These are phyloP conservation scores for Semaprochilodus insignis DNA, from an alignment of 2,797 vertebrate species.

Conservation along the genomic window DNA sequence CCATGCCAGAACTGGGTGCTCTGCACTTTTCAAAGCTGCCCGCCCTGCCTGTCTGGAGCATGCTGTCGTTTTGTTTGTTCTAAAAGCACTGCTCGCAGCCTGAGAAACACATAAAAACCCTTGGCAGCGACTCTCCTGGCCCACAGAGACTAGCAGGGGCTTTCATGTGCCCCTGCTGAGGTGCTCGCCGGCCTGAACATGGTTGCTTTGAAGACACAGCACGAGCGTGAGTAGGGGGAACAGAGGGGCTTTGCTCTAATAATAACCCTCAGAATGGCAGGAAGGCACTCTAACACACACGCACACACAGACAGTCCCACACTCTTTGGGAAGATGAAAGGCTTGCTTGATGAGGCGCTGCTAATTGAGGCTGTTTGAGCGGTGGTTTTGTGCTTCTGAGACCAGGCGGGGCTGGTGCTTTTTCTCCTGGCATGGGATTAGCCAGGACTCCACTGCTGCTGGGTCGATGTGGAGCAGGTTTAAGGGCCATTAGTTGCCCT, in stretches of 20 bases:
- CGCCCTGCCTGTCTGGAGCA: constrained; percentile 40
- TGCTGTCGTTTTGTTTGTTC: constrained; percentile 37
- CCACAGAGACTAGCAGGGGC: constrained; percentile 48
- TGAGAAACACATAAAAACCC: constrained; percentile 51
- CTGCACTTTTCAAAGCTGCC: constrained; percentile 46
- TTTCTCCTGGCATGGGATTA: constrained; percentile 40
- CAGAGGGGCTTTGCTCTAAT: constrained; percentile 47
- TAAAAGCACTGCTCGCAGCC: constrained; percentile 50
- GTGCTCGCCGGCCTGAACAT: constrained; percentile 40
- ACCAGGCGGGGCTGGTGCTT: constrained; percentile 56
- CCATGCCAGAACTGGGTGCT: constrained; percentile 35
- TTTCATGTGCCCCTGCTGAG: constrained; percentile 55
- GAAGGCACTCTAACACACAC: constrained; percentile 38
- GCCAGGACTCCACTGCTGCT: constrained; percentile 56
- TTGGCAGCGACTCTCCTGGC: constrained; percentile 43
- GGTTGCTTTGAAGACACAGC: constrained; percentile 54
- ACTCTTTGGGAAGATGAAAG: constrained; percentile 71
- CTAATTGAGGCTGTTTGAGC: constrained; percentile 77
- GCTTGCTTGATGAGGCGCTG: constrained; percentile 68
- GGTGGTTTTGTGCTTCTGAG: constrained; percentile 58
- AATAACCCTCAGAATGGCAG: constrained; percentile 50
- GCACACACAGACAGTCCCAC: constrained; percentile 38
- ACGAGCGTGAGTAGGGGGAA: constrained; percentile 44
- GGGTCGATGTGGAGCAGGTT: constrained; percentile 60
- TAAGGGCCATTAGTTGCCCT: constrained; percentile 67